Conservation (phyloP, 2,888 invertebrate species). For the Sphaerophoria rueppellii region DNA sequence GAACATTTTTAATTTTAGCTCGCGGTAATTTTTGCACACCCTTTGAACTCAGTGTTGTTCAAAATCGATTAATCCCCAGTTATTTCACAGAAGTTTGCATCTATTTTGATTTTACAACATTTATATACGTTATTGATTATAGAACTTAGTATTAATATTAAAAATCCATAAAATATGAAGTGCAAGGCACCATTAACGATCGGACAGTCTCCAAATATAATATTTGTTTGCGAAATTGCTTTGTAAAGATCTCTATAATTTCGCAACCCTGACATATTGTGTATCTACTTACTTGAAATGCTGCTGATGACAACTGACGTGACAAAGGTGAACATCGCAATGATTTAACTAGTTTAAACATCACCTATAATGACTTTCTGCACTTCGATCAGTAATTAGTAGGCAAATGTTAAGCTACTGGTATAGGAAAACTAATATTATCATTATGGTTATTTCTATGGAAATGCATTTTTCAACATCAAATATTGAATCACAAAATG, state of each 20-base stretch:
- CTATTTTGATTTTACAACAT: no score
- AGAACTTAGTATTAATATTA: no score
- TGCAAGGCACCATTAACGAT: neutral
- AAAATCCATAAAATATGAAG: no score
- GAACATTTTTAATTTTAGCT: no score
- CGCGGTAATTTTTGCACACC: no score
- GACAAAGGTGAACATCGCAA: constrained; percentile 7
- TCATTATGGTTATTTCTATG: neutral
- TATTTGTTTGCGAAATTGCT: constrained; percentile 14
- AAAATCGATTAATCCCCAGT: no score
- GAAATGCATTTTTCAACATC: neutral
- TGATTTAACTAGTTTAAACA: neutral
- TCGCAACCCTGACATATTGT: neutral
- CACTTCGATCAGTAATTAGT: constrained; percentile 7
- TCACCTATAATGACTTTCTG: neutral
- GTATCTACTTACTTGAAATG: neutral
- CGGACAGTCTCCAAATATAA: neutral
- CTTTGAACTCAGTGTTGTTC: no score
- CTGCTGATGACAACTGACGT: constrained; percentile 1
- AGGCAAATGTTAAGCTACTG: neutral
- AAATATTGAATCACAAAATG: neutral
- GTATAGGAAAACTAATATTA: neutral
- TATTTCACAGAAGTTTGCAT: no score
- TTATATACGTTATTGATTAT: no score
- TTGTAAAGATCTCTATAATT: neutral